Conservation (phyloP, 2,797 vertebrate species). For the Florisuga fusca region DNA sequence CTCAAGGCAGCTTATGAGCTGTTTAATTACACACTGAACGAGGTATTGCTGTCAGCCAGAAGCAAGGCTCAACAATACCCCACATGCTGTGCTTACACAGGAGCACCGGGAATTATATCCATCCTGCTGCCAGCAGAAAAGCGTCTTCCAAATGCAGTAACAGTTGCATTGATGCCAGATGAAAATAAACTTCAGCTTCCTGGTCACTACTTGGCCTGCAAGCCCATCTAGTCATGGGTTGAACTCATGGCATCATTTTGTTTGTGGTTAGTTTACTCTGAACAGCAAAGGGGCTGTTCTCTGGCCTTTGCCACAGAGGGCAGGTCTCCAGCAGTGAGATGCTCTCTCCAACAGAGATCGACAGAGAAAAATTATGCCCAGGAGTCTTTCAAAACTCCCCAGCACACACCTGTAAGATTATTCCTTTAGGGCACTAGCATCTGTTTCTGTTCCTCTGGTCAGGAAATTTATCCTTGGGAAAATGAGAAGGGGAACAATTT, state of each 20-base stretch:
- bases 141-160: neutral
- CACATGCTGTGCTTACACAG: conserved; percentile 49
- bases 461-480: neutral
- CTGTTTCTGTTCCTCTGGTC: neutral
- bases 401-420: neutral
- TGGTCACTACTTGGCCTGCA: neutral
- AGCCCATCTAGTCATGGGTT: neutral
- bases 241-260: neutral
- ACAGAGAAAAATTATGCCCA: neutral
- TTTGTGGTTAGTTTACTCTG: rapidly evolving
- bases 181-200: neutral
- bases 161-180: neutral
- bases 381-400: neutral
- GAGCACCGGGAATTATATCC: neutral
- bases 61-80: conserved; percentile 17
- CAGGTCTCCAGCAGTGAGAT: neutral
- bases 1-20: conserved; percentile 61
- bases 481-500: neutral
- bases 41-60: conserved; percentile 35
- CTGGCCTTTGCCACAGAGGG: neutral
- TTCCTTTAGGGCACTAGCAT: neutral
- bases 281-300: neutral
- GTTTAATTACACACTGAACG: conserved; percentile 49
- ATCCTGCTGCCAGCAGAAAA: conserved; percentile 21
- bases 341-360: neutral